These are phyloP conservation scores for Melikaiella ostensackeni DNA, from an alignment of 2,888 invertebrate species.

Conservation along the genomic window DNA sequence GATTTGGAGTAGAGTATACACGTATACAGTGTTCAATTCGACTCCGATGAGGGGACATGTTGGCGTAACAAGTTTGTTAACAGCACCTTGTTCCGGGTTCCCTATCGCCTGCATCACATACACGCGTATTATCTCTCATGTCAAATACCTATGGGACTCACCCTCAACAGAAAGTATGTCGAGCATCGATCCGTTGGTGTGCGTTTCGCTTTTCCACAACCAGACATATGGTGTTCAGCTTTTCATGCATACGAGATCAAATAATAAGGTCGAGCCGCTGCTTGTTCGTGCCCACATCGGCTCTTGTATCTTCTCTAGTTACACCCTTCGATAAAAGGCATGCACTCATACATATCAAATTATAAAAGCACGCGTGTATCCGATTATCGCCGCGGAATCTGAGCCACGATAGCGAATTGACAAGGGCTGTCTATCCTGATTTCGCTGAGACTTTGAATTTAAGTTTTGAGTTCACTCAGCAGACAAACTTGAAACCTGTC, in stretches of 20 bases:
- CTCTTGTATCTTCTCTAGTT: constrained; percentile 57
- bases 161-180: constrained; percentile 23
- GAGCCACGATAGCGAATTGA: not conserved
- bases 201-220: constrained; percentile 42
- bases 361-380: constrained; percentile 14
- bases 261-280: constrained; percentile 50
- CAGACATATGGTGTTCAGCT: constrained; percentile 56
- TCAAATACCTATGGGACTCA: constrained; percentile 36
- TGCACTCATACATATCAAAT: constrained; percentile 38
- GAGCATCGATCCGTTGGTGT: constrained; percentile 2
- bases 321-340: constrained; percentile 52
- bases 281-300: constrained; percentile 46
- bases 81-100: constrained; percentile 24
- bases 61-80: constrained; percentile 37
- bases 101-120: constrained; percentile 8
- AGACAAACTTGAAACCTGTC: constrained; percentile 35
- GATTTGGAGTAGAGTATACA: constrained; percentile 1
- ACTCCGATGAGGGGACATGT: constrained; percentile 13
- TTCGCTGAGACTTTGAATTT: constrained; percentile 7
- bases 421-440: constrained; percentile 9
- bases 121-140: constrained; percentile 12
- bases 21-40: constrained; percentile 21
- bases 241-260: constrained; percentile 61
- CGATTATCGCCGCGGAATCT: constrained; percentile 22
- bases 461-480: not conserved